phyloP scores from a whole-genome alignment of 1,140 invertebrate genomes.

The Steinernema khuongi region DNA sequence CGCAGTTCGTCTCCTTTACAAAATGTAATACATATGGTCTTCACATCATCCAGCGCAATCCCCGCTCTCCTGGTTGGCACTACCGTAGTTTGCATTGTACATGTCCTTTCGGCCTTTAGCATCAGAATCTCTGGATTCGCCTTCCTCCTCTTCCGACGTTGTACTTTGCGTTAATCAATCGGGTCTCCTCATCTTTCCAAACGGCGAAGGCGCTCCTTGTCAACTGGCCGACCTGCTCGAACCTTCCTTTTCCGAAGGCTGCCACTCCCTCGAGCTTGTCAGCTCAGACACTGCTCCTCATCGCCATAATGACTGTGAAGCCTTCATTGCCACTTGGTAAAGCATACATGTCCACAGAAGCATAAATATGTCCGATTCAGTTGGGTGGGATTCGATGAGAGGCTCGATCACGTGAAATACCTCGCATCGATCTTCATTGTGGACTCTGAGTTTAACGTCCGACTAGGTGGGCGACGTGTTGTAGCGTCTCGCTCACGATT shows the following conservation, averaged over 20 bases:
- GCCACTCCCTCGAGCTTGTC: neutral
- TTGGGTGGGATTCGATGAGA: slow-evolving; percentile 47
- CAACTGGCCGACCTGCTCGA: neutral
- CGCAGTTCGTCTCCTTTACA: neutral
- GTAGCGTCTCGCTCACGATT: slow-evolving; percentile 14
- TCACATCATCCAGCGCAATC: neutral
- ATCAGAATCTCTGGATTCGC: too few relatives aligned
- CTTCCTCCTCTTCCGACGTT: neutral
- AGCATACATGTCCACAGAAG: neutral
- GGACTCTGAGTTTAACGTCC: slow-evolving; percentile 24
- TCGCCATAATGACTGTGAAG: slow-evolving; percentile 19
- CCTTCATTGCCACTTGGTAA: slow-evolving; percentile 39
- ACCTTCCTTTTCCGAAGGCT: slow-evolving; percentile 18
- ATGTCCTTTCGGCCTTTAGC: too few relatives aligned
- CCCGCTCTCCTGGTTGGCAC: neutral
- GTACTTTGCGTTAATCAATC: neutral
- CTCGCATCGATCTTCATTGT: slow-evolving; percentile 46
- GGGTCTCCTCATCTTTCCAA: neutral
- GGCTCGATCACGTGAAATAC: slow-evolving; percentile 38
- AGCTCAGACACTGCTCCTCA: neutral
- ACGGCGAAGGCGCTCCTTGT: slow-evolving; percentile 38
- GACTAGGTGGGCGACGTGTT: slow-evolving; percentile 33
- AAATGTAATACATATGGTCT: neutral
- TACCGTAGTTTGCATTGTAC: neutral
- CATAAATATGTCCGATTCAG: slow-evolving; percentile 31